Base-by-base conservation (phyloP, 1,140 invertebrate species). In the Babylonia areolata region DNA sequence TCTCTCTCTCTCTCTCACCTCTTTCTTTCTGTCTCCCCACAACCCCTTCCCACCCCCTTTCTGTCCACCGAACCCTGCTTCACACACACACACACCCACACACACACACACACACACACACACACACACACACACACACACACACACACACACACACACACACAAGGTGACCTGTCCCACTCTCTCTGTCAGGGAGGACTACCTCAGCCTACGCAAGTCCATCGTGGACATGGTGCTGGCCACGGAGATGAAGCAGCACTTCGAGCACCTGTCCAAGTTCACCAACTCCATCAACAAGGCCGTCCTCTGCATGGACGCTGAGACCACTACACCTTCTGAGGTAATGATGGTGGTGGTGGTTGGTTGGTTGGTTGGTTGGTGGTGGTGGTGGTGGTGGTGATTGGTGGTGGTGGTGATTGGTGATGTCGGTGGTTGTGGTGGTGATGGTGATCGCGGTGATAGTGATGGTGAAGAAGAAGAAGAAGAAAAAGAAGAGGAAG, bases 221-320 rank as follows among this genome's bases (percentile, higher is more conserved):
- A 92, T 94, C 54, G 92, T 95, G 33, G 94, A 94, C 88, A 93
- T 94, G 92, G 94, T 95, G 15, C 87, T 95, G 31, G 94, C 94
- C 20, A 95, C 94, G 42, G 94, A 95, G 86, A 94, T 95, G 93
- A 92, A 92, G 71, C 93, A 93, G 87, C 94, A 95, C 89, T 94
- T 94, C 85, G 93, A 94, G 97, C 95, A 99, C 94, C 95, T 99
- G 89, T 97, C 97, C 89, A 99, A 99, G 95, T 99, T 99, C 90
- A 91, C 94, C n/a, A 93, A 93, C 86, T 91, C 92, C 81, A 93
- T 94, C 78, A 93, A 94, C 58, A 92, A 92, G 88, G 84, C 89
- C 33, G 82, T 88, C 3, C 90, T 90, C 51, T 90, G 91, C 86
- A 86, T 84, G 20, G 90, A 92, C 35, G 90, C 91, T 33, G 75